Evolutionary conservation across 2,113 vertebrate species (phyloP).

Genomic region (Tylochromis polylepis): DNA sequence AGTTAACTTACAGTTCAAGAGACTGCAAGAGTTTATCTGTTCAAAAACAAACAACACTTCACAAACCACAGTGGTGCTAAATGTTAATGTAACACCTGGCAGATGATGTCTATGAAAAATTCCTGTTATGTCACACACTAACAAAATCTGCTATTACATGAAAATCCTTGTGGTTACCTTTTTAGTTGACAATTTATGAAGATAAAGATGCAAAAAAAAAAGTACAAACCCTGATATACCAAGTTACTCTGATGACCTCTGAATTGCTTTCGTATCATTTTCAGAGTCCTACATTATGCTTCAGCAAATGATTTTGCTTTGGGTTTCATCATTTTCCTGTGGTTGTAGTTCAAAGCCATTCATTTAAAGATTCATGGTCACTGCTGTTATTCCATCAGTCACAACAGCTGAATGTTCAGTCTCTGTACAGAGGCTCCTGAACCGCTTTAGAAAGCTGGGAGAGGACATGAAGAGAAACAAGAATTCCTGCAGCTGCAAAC

Average conservation of each 20-base stretch:
- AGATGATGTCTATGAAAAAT: neutral
- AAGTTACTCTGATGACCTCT: neutral
- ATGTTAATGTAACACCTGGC: neutral
- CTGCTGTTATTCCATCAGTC: neutral
- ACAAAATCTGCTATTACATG: neutral
- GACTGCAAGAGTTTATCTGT: neutral
- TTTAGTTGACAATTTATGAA: neutral
- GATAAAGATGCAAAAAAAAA: neutral
- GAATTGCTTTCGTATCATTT: neutral
- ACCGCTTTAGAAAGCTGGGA: neutral
- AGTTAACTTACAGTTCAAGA: neutral
- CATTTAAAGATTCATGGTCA: neutral
- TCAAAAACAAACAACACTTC: neutral
- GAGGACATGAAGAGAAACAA: neutral
- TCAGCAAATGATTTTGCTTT: neutral
- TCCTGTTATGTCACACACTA: neutral
- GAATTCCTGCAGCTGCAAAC: neutral
- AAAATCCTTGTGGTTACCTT: neutral
- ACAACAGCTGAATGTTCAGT: neutral
- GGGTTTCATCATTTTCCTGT: neutral
- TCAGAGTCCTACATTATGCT: neutral
- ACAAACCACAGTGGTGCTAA: neutral
- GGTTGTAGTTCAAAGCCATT: neutral
- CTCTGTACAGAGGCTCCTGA: neutral
- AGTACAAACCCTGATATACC: neutral